These are phyloP conservation scores for Bombus pascuorum DNA, from an alignment of 1,140 invertebrate species.

Conservation along the genomic window DNA sequence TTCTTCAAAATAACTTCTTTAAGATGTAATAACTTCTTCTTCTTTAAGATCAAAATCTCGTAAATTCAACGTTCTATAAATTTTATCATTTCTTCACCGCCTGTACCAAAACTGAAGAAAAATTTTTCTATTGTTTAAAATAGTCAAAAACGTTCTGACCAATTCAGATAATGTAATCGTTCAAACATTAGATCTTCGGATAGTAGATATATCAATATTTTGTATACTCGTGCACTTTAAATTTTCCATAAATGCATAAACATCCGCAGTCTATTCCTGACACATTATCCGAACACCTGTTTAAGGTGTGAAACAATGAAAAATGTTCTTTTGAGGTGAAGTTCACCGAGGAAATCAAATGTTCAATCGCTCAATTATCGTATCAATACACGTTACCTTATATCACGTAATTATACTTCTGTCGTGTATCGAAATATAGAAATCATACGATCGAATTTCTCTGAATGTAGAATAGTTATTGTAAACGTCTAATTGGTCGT, in stretches of 20 bases:
- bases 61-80: neutral
- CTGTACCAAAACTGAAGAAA: neutral
- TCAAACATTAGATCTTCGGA: neutral
- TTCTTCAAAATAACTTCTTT: no score
- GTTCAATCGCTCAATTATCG: neutral
- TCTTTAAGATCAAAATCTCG: no score
- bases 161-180: neutral
- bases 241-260: neutral
- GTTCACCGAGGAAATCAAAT: constrained; percentile 8
- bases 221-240: neutral
- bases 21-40: no score
- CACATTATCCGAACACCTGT: neutral
- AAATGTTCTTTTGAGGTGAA: constrained; percentile 9
- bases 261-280: neutral
- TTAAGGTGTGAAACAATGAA: neutral
- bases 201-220: neutral
- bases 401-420: neutral
- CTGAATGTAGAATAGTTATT: constrained; percentile 1
- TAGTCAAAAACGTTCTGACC: no score
- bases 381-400: neutral
- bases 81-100: neutral
- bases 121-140: neutral
- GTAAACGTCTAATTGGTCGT: constrained; percentile 39
- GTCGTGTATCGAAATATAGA: neutral
- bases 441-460: neutral